Conservation (phyloP, 1,140 invertebrate genomes). For the Laupala kohalensis region DNA sequence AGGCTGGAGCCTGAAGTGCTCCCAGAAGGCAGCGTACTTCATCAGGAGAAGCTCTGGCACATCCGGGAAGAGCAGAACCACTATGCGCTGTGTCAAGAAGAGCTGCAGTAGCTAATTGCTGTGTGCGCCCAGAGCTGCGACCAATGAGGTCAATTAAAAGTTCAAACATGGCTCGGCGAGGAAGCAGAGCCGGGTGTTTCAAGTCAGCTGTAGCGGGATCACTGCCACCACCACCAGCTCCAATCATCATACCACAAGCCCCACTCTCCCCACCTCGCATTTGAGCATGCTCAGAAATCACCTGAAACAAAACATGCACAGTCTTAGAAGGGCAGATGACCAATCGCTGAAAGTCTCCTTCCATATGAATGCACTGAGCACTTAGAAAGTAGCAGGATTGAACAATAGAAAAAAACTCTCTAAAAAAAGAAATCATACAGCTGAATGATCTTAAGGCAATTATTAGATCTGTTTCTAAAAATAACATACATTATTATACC, state of each 20-base stretch:
- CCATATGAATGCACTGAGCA: too few relatives aligned
- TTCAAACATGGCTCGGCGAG: constrained; percentile 65
- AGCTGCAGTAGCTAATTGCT: constrained; percentile 59
- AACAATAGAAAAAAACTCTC: too few relatives aligned
- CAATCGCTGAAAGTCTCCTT: too few relatives aligned
- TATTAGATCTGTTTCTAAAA: too few relatives aligned
- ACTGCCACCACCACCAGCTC: constrained; percentile 25
- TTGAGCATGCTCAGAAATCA: constrained; percentile 46
- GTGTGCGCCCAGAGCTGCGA: constrained; percentile 49
- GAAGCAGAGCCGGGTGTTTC: constrained; percentile 61
- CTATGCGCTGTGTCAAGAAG: constrained; percentile 62
- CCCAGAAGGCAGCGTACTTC: constrained; percentile 60
- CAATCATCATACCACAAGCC: constrained; percentile 13
- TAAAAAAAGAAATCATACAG: too few relatives aligned
- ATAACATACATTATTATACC: too few relatives aligned
- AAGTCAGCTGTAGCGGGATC: constrained; percentile 28
- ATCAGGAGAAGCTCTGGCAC: constrained; percentile 44
- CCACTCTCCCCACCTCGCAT: constrained; percentile 33
- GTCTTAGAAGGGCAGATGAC: too few relatives aligned
- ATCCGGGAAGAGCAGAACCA: constrained; percentile 45
- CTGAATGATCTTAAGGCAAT: too few relatives aligned
- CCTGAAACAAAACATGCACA: too few relatives aligned
- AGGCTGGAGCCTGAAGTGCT: constrained; percentile 53
- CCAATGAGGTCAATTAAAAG: constrained; percentile 70
- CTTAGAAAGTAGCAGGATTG: too few relatives aligned